Base-by-base conservation (phyloP, 2,888 invertebrate species). In the Melanophora roralis region DNA sequence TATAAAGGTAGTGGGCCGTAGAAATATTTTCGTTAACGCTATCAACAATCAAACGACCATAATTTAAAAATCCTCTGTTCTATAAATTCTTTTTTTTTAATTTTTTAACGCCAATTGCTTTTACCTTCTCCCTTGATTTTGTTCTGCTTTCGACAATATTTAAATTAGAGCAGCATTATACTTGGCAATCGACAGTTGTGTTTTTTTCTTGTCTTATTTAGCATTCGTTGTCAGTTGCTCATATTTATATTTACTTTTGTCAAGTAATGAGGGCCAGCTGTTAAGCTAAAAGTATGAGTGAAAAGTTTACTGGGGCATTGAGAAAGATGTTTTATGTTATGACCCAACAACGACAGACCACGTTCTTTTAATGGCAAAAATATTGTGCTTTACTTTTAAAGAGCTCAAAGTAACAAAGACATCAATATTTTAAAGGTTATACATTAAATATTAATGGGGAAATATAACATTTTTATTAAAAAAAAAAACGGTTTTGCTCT, bases 91-190 rank as follows among this genome's bases (percentile, higher is more conserved):
- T 23, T 21, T 11, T 36, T 55, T 45, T 67, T 40, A 38, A 53
- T 60, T 38, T 12, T 69, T 49, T 59, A 45, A 59, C 40, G 43
- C 40, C 60, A 71, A 60, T 71, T 40, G 51, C 14, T 6, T 21
- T 32, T 40, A 60, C 60, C 60, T 71, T 53, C 43, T 21, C 14
- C 40, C 27, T n/a, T n/a, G n/a, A 23, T 32, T 40, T 32, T n/a
- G 12, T 43, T 36, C 21, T n/a, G 16, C 19, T 11, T 12, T 14
- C 14, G n/a, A 14, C 5, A 27, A 19, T 79, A 79, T 79, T 79
- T 71, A 79, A 75, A 75, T 53, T 75, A 51, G 75, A 67, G 79
- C 65, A 79, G 67, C 65, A 79, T 79, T 79, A 79, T 65, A 75
- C 79, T 79, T 75, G 75, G 75, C 75, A 79, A 75, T 79, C 71